Evolutionary conservation across 2,797 vertebrate genomes (phyloP), one percentile per base, ranked within the genome.

Genomic region (Rallus crepitans): DNA sequence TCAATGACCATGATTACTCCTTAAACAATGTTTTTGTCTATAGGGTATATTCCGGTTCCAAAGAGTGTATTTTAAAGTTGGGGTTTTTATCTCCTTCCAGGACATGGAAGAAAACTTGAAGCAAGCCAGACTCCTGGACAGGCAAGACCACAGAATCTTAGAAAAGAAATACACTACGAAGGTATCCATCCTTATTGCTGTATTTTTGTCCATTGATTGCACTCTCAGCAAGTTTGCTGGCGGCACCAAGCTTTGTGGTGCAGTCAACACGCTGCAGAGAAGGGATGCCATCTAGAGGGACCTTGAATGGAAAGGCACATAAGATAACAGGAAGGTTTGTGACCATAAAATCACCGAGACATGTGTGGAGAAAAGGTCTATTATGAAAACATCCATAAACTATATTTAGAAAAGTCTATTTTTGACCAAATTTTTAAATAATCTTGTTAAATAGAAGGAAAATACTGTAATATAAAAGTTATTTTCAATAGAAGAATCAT

Each of bases 91-190:
- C 86, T 89, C n/a, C 50, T 89, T 96, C 52, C 71, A 99, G 99
- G 97, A 98, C 39, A 52, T 96, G 15, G 97, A 98, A 69, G 94
- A 96, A 94, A 97, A 97, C 77, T 94, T 98, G 61, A 97, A 95
- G 90, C 72, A 97, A 96, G 96, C 98, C 77, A 95, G 91, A 73
- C 88, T 96, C 47, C 97, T 98, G 77, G 96, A 93, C 25, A 96
- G 71, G 73, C 92, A 97, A 47, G 97, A 98, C 84, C 97, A 85
- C 95, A 97, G 90, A 89, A 52, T 86, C 23, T 68, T 87, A 35
- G 84, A 96, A 93, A 97, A 93, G 30, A 98, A 97, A 90, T 87
- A 86, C 89, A 98, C 93, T 45, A 85, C 96, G 79, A 98, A 98
- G 98, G 98, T 99, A 97, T 82, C 53, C 12, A 25, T 72, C 40